A percentile compares a stretch with the other conserved stretches of the same genome.
Conservation (phyloP, 2,797 vertebrate genomes). For the Calcarius lapponicus region DNA sequence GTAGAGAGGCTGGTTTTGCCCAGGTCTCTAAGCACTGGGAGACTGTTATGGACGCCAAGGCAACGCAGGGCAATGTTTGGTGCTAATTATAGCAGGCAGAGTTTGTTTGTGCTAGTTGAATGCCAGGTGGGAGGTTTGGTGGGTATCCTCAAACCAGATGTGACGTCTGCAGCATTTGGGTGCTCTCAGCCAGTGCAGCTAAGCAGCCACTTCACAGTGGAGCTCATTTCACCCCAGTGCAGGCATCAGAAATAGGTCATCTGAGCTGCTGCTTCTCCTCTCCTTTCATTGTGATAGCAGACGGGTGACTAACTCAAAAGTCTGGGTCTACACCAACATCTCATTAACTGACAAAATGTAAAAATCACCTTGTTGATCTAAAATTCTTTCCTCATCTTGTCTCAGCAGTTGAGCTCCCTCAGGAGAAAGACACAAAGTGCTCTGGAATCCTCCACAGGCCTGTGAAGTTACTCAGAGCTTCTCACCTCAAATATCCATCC, state of each 20-base stretch:
- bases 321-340: not conserved
- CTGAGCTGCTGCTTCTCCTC: not conserved
- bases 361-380: not conserved
- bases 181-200: not conserved
- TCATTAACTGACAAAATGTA: not conserved
- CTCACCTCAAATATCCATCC: not conserved
- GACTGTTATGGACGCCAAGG: not conserved
- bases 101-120: not conserved
- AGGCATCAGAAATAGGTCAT: not conserved
- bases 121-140: not conserved
- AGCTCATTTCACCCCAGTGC: not conserved
- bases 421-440: not conserved
- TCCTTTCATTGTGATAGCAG: accelerated
- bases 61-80: not conserved
- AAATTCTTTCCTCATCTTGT: not conserved
- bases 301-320: not conserved
- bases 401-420: not conserved
- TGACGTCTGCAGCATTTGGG: not conserved
- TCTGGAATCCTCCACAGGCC: not conserved
- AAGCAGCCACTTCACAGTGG: not conserved
- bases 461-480: not conserved
- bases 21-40: not conserved
- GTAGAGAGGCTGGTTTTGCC: not conserved
- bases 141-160: not conserved
- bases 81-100: not conserved